phyloP scores from a whole-genome alignment of 2,797 vertebrate genomes.

The Aeoliscus strigatus region DNA sequence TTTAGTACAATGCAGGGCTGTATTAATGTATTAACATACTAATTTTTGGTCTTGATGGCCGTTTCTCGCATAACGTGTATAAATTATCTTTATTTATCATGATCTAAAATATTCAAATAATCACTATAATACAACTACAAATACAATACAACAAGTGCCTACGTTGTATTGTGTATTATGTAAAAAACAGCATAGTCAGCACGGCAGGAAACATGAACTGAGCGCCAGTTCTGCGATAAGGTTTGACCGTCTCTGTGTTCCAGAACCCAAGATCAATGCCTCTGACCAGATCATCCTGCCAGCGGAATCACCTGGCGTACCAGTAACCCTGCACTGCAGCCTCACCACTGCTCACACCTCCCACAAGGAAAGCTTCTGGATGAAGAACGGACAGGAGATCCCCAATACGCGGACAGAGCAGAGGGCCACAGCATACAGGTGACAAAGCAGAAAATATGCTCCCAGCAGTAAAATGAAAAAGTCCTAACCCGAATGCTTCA shows the following conservation, averaged over 20 bases:
- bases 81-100: slow-evolving; percentile 4
- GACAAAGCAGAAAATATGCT: slow-evolving; percentile 11
- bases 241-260: slow-evolving; percentile 71
- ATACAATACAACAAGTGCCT: too few relatives aligned
- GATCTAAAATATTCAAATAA: slow-evolving; percentile 1
- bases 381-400: slow-evolving; percentile 91
- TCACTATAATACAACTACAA: too few relatives aligned
- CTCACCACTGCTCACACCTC: slow-evolving; percentile 83
- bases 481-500: slow-evolving; percentile 4
- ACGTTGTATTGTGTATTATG: too few relatives aligned
- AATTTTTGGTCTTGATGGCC: too few relatives aligned
- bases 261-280: slow-evolving; percentile 93
- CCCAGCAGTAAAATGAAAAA: slow-evolving; percentile 1
- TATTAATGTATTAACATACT: too few relatives aligned
- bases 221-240: slow-evolving; percentile 55
- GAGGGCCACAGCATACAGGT: slow-evolving; percentile 82
- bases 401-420: slow-evolving; percentile 73
- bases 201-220: slow-evolving; percentile 29
- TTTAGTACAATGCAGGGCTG: too few relatives aligned
- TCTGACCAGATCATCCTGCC: slow-evolving; percentile 83
- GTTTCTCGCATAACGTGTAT: too few relatives aligned
- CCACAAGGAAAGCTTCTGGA: slow-evolving; percentile 87
- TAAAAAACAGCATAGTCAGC: slow-evolving; percentile 52
- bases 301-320: slow-evolving; percentile 40
- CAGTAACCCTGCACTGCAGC: slow-evolving; percentile 86